Percentiles rank a stretch among this genome's conserved stretches.
Evolutionary conservation across 1,140 invertebrate species (phyloP).

Genomic region (Cyrtorhinus lividipennis): DNA sequence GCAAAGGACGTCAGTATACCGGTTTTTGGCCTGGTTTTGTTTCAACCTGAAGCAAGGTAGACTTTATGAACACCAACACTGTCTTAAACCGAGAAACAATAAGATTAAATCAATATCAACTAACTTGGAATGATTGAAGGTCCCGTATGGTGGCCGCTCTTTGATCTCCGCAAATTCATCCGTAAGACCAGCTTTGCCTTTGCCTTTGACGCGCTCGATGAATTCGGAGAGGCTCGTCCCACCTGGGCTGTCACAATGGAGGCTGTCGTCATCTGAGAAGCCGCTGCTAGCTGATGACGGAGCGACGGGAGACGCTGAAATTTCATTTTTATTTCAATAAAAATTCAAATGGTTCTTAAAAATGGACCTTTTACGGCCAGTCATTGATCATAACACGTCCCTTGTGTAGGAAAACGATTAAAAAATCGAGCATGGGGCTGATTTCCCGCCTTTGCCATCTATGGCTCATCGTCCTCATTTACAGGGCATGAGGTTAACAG

Average conservation of each 20-base stretch:
- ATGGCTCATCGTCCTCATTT: no score
- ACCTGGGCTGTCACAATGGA: slow-evolving; percentile 48
- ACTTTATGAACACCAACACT: no score
- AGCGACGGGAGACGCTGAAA: slow-evolving; percentile 26
- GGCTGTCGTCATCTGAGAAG: slow-evolving; percentile 74
- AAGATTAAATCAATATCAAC: slow-evolving; percentile 10
- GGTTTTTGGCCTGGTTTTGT: slow-evolving; percentile 78
- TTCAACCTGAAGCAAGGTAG: slow-evolving; percentile 43
- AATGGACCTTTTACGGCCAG: no score
- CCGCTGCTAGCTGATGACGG: slow-evolving; percentile 65
- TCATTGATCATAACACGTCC: no score
- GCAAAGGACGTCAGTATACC: slow-evolving; percentile 91
- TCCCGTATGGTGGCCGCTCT: slow-evolving; percentile 62
- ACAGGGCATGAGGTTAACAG: no score
- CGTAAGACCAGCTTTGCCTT: slow-evolving; percentile 60
- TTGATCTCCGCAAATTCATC: slow-evolving; percentile 76
- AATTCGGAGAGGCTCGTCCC: slow-evolving; percentile 59
- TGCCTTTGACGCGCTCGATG: slow-evolving; percentile 54
- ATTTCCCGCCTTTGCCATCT: no score
- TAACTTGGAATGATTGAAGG: slow-evolving; percentile 57
- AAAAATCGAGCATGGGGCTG: no score
- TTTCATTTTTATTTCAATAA: neutral
- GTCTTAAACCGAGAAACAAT: slow-evolving; percentile 2
- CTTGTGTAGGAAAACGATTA: no score
- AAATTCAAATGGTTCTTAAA: no score